Conservation (phyloP, 2,113 vertebrate genomes). For the Pimephales promelas region DNA sequence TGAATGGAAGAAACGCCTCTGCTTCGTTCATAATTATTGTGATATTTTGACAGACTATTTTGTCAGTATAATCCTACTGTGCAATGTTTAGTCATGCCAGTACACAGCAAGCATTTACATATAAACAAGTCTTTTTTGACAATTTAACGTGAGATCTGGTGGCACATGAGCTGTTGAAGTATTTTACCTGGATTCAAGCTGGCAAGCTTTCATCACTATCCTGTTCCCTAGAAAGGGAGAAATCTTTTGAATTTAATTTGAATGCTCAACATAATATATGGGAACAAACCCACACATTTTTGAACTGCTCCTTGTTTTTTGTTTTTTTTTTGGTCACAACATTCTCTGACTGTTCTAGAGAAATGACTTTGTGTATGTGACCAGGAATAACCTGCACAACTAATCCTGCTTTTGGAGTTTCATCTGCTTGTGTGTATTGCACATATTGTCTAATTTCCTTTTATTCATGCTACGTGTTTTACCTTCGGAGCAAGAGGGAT, state of each 20-base stretch:
- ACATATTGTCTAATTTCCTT: background rate
- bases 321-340: background rate
- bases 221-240: background rate
- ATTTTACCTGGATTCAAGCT: background rate
- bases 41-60: background rate
- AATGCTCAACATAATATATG: background rate
- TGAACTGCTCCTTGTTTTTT: background rate
- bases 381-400: background rate
- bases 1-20: background rate
- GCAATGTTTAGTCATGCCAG: background rate
- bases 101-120: background rate
- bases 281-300: background rate
- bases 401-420: constrained; percentile 2
- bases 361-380: background rate
- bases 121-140: background rate
- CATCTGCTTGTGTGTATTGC: constrained; percentile 4
- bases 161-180: background rate
- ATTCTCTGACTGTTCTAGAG: background rate
- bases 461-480: background rate
- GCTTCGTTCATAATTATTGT: background rate
- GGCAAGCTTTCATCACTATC: background rate
- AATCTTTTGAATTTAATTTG: background rate
- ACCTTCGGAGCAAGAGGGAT: background rate
- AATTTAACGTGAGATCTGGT: too few relatives aligned
- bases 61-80: background rate